Evolutionary conservation across 2,888 invertebrate genomes (phyloP).

Genomic region (Mesorhabditis sp.): DNA sequence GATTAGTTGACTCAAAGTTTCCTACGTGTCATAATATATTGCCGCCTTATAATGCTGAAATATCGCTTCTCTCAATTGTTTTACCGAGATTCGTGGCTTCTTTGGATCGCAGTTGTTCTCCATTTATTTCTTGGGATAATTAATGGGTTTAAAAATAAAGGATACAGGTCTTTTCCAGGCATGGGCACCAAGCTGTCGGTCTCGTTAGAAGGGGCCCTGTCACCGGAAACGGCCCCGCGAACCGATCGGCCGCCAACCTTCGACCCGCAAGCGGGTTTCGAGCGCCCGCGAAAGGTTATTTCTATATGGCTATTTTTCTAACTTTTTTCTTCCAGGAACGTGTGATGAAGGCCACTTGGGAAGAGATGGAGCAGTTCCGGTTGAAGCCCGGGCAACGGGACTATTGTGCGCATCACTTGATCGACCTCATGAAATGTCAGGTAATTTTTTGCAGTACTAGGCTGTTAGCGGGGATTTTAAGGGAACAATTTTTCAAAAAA

Average conservation of each 20-base stretch:
- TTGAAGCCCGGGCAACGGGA: slow-evolving; percentile 50
- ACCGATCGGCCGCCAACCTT: slow-evolving; percentile 55
- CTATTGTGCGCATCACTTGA: slow-evolving; percentile 54
- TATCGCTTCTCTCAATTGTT: no score
- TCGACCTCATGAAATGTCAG: slow-evolving; percentile 49
- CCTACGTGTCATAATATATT: no score
- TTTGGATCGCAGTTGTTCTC: no score
- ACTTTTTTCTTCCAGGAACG: slow-evolving; percentile 21
- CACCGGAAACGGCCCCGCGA: slow-evolving; percentile 50
- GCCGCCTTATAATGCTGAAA: no score
- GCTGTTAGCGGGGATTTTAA: not conserved
- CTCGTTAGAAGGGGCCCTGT: slow-evolving; percentile 39
- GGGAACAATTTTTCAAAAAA: not conserved
- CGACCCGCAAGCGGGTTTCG: slow-evolving; percentile 55
- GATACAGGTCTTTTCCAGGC: not conserved
- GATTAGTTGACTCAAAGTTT: no score
- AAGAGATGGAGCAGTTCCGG: slow-evolving; percentile 48
- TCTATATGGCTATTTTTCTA: not conserved
- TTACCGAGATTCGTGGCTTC: no score
- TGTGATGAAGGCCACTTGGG: slow-evolving; percentile 44
- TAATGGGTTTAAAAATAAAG: no score
- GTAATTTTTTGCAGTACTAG: slow-evolving; percentile 13
- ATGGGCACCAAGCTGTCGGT: slow-evolving; percentile 55
- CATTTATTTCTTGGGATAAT: no score
- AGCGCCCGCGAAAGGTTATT: slow-evolving; percentile 41